Evolutionary conservation across 2,113 vertebrate genomes (phyloP).

Genomic region (Puffinus mauretanicus): DNA sequence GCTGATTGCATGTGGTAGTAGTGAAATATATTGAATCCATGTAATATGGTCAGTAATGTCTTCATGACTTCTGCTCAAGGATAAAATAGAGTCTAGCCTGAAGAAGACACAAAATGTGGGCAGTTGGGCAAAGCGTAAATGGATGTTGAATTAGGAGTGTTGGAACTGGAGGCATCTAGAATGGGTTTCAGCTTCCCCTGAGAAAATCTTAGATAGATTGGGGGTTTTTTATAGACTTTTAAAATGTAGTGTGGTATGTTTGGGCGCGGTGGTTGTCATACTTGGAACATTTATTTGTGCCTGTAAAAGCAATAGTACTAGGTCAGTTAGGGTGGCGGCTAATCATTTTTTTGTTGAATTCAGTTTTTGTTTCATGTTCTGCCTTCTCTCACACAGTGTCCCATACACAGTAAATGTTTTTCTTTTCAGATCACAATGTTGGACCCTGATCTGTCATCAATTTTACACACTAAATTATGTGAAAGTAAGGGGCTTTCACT

Average conservation of each 20-base stretch:
- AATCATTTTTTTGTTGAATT: neutral
- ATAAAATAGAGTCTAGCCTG: neutral
- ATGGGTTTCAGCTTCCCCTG: neutral
- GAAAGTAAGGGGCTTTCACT: neutral
- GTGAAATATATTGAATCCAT: neutral
- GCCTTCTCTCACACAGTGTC: neutral
- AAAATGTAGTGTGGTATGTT: neutral
- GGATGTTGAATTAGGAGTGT: neutral
- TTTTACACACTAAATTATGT: neutral
- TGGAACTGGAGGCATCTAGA: neutral
- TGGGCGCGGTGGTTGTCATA: neutral
- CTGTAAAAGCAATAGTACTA: neutral
- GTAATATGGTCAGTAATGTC: neutral
- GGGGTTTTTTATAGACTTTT: neutral
- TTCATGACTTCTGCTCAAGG: neutral
- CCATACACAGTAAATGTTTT: neutral
- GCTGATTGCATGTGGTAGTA: neutral
- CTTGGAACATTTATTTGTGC: neutral
- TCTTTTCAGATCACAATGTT: neutral
- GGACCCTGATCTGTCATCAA: neutral
- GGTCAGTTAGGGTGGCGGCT: neutral
- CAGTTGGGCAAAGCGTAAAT: neutral
- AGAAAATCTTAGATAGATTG: neutral
- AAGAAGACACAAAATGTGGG: neutral
- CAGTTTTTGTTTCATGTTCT: neutral